Evolutionary conservation across 1,140 invertebrate genomes (phyloP).

Genomic region (Uloborus diversus): DNA sequence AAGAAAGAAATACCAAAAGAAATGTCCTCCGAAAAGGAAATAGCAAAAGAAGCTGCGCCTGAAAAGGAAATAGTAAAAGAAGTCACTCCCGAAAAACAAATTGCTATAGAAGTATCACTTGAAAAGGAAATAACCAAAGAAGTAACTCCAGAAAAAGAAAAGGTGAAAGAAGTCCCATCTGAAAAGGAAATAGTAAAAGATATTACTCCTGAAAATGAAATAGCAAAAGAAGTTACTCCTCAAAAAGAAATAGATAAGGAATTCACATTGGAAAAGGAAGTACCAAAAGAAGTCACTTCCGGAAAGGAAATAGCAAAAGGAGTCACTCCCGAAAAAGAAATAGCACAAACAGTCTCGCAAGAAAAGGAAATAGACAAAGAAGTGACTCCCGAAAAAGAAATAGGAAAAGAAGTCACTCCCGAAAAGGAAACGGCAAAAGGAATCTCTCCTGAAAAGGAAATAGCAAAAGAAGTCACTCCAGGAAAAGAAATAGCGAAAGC

Average conservation of each 20-base stretch:
- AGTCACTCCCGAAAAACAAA: slow-evolving; percentile 34
- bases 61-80: slow-evolving; percentile 37
- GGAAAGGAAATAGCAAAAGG: not conserved
- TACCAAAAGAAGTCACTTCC: not conserved
- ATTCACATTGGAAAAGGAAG: slow-evolving; percentile 12
- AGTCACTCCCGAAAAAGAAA: not conserved
- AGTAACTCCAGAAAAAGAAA: slow-evolving; percentile 48
- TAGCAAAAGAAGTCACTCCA: not conserved
- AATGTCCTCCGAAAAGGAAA: slow-evolving; percentile 57
- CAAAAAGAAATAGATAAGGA: not conserved
- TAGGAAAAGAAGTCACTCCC: not conserved
- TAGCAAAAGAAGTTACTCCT: not conserved
- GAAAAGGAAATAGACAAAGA: not conserved
- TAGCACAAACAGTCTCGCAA: not conserved
- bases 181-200: slow-evolving; percentile 3
- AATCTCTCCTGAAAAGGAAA: not conserved
- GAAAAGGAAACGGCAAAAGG: not conserved
- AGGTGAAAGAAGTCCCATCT: slow-evolving; percentile 6
- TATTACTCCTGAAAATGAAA: slow-evolving; percentile 11
- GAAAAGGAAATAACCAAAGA: slow-evolving; percentile 34
- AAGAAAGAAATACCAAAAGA: slow-evolving; percentile 57
- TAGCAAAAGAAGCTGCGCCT: slow-evolving; percentile 21
- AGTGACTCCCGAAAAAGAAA: too few species aligned
- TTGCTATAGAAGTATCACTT: slow-evolving; percentile 26
- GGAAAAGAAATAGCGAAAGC: not conserved